Conservation (phyloP, 1,140 invertebrate genomes). For the Apis dorsata region DNA sequence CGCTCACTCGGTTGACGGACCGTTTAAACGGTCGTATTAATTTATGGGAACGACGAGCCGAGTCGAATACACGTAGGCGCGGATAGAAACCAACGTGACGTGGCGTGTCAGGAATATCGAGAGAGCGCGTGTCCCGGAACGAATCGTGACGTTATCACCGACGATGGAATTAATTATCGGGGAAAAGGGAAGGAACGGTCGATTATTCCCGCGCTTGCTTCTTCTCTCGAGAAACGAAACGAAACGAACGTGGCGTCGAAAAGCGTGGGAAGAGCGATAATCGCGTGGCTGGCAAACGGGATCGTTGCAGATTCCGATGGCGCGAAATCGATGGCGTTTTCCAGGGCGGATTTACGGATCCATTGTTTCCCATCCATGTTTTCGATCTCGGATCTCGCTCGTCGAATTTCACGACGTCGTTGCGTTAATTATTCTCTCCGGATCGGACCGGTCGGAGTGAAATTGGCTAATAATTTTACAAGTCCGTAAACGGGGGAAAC, state of each 20-base stretch:
- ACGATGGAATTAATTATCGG: slow-evolving; percentile 67
- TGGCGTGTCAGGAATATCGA: slow-evolving; percentile 43
- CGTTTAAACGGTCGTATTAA: slow-evolving; percentile 46
- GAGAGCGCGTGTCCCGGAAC: slow-evolving; percentile 32
- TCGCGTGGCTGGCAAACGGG: not conserved
- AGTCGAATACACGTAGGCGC: slow-evolving; percentile 30
- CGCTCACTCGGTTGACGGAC: not conserved
- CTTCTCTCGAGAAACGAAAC: too few species aligned
- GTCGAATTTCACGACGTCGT: not conserved
- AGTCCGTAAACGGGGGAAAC: not conserved
- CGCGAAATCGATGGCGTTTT: too few species aligned
- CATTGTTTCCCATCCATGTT: not conserved
- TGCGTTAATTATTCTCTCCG: not conserved
- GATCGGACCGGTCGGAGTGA: not conserved
- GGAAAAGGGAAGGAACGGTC: slow-evolving; percentile 42
- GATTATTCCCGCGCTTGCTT: slow-evolving; percentile 56
- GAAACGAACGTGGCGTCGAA: too few species aligned
- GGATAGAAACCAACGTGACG: slow-evolving; percentile 23
- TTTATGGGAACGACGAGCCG: slow-evolving; percentile 33
- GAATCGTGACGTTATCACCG: slow-evolving; percentile 59
- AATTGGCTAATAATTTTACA: slow-evolving; percentile 10
- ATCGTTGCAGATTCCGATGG: not conserved
- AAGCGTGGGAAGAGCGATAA: too few species aligned
- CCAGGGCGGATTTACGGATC: too few species aligned
- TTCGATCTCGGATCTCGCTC: not conserved